A percentile compares a stretch with the other conserved stretches of the same genome.
These are phyloP conservation scores for Eupithecia centaureata DNA, from an alignment of 2,888 invertebrate species.

Conservation along the genomic window DNA sequence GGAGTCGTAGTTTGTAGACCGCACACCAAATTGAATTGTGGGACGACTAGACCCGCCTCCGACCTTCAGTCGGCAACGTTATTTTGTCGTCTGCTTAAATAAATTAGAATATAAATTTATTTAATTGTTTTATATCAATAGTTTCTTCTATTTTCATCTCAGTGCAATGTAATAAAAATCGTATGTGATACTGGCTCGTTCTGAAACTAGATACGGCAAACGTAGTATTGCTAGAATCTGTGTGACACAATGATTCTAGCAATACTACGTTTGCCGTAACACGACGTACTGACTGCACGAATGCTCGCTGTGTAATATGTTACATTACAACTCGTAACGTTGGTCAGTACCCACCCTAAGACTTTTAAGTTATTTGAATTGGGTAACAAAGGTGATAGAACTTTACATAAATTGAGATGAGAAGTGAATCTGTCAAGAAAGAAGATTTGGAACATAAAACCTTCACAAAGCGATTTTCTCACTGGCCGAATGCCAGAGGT, in stretches of 20 bases:
- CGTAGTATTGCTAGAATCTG: no score
- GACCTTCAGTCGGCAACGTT: slow-evolving; percentile 5
- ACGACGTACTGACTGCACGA: no score
- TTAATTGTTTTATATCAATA: background rate
- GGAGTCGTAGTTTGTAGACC: slow-evolving; percentile 12
- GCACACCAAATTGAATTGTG: slow-evolving; percentile 30
- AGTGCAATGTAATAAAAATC: no score
- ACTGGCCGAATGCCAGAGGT: slow-evolving; percentile 35
- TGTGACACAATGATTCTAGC: no score
- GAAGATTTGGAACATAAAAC: slow-evolving; percentile 32
- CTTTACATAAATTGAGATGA: background rate
- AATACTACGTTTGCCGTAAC: no score
- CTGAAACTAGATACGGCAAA: no score
- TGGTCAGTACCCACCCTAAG: no score
- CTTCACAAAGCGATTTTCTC: slow-evolving; percentile 15
- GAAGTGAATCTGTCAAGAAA: slow-evolving; percentile 28
- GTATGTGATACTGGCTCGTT: no score
- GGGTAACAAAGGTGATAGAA: no score
- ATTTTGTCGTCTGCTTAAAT: background rate
- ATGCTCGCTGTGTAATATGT: no score
- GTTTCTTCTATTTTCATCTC: background rate
- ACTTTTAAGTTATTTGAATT: no score
- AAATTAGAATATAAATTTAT: background rate
- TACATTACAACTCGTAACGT: no score
- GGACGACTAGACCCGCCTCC: background rate